Evolutionary conservation across 2,797 vertebrate species (phyloP).

Genomic region (Amblyopsis hoosieri): DNA sequence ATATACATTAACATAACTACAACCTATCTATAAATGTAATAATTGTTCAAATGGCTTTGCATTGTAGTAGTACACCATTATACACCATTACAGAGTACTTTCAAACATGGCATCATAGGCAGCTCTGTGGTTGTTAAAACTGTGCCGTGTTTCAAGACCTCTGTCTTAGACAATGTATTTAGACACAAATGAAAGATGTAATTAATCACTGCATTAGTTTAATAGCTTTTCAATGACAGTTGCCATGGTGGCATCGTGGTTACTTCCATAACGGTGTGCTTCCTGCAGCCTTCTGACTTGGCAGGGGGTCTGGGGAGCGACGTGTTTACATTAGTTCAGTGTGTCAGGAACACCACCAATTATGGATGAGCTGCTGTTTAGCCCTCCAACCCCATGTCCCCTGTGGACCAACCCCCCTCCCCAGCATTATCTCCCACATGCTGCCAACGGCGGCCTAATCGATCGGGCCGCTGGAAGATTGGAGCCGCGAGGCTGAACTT

Average conservation of each 20-base stretch:
- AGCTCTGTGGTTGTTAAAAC: too few relatives aligned
- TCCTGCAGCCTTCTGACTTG: not conserved
- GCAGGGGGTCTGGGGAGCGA: not conserved
- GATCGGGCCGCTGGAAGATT: conserved; percentile 15
- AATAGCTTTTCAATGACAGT: conserved; percentile 39
- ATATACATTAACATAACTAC: too few relatives aligned
- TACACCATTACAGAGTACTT: too few relatives aligned
- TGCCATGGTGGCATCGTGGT: conserved; percentile 2
- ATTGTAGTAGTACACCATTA: too few relatives aligned
- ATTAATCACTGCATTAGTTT: not conserved
- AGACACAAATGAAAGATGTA: too few relatives aligned
- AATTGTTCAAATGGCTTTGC: too few relatives aligned
- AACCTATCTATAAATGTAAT: too few relatives aligned
- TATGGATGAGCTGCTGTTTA: conserved; percentile 58
- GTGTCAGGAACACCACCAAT: conserved; percentile 51
- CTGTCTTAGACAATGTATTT: too few relatives aligned
- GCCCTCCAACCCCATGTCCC: conserved; percentile 12
- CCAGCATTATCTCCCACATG: conserved; percentile 44
- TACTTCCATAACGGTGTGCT: conserved; percentile 16
- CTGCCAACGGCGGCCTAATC: conserved; percentile 33
- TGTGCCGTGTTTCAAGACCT: too few relatives aligned
- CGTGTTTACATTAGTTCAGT: conserved; percentile 39
- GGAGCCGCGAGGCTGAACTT: conserved; percentile 5
- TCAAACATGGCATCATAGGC: too few relatives aligned
- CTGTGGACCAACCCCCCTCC: conserved; percentile 9